Conservation (phyloP, 2,797 vertebrate species). For the Pangasius sanitwongsei region DNA sequence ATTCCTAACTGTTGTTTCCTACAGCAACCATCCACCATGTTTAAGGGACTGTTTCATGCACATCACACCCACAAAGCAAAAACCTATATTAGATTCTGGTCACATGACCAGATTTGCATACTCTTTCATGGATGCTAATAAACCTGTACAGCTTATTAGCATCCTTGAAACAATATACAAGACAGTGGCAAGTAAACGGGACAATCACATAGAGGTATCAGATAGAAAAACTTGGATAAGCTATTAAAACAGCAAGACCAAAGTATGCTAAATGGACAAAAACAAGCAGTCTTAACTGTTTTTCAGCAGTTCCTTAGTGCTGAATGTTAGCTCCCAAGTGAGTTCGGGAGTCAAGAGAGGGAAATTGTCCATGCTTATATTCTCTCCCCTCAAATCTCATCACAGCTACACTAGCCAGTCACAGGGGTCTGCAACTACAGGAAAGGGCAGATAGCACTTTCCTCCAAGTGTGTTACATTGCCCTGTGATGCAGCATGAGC, state of each 20-base stretch:
- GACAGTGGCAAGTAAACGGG: background rate
- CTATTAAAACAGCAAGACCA: background rate
- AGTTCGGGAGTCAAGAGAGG: background rate
- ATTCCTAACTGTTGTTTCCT: background rate
- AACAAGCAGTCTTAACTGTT: background rate
- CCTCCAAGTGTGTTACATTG: background rate
- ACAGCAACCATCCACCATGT: background rate
- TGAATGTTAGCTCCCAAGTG: background rate
- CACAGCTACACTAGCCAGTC: background rate
- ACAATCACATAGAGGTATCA: background rate
- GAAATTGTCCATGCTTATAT: background rate
- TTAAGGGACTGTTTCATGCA: background rate
- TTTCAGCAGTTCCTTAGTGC: background rate
- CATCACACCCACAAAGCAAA: background rate
- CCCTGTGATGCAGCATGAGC: background rate
- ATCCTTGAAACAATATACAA: background rate
- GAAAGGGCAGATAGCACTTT: background rate
- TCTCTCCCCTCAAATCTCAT: background rate
- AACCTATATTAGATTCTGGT: background rate
- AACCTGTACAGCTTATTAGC: background rate
- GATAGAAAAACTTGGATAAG: background rate
- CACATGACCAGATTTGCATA: background rate
- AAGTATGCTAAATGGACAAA: background rate
- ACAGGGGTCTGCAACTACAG: background rate
- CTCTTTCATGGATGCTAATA: no score